Evolutionary conservation across 2,797 vertebrate genomes (phyloP), one percentile per base, ranked within the genome.

Genomic region (Urocyon cinereoargenteus): DNA sequence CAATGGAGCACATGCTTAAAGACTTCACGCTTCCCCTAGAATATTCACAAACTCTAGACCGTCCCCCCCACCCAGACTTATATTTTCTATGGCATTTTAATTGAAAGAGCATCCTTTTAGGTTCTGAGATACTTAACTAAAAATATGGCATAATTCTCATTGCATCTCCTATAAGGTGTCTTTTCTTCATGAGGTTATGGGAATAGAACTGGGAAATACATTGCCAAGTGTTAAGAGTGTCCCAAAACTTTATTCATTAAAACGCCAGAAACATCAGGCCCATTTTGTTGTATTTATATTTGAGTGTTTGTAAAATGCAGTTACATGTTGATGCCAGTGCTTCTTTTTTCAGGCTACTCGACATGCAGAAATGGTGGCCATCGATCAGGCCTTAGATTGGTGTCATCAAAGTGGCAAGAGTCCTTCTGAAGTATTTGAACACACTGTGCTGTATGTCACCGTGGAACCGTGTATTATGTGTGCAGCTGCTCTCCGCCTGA

Each of bases 401-500:
- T 99, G 99, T 98, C 97, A 28, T 34, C 73, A 28, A 1, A 95
- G 85, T 14, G 96, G 98, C 93, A 98, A 96, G 97, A 98, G 98
- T 10, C 97, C 98, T 0, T 97, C 96, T 0, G 94, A 98, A 68
- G 99, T 99, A 26, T 99, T 99, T 75, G 75, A 98, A 49, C 97
- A 79, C 3, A 99, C 99, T 0, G 99, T 99, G 0, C 90, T 99
- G 34, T 99, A 99, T 0, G 99, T 99, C 72, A 99, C 99, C 0
- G 99, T 99, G 97, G 99, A 99, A 98, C 99, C 99, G 0, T 99
- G 99, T 90, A 98, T 99, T 97, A 99, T 99, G 99, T 99, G 99
- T 85, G 99, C 99, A 0, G 99, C 99, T 6, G 99, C 99, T 0
- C 96, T 99, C n/a, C 99, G 99, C 28, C 97, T 99, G 31, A 98